Conservation (phyloP, 2,797 vertebrate genomes). For the Sus cebifrons region DNA sequence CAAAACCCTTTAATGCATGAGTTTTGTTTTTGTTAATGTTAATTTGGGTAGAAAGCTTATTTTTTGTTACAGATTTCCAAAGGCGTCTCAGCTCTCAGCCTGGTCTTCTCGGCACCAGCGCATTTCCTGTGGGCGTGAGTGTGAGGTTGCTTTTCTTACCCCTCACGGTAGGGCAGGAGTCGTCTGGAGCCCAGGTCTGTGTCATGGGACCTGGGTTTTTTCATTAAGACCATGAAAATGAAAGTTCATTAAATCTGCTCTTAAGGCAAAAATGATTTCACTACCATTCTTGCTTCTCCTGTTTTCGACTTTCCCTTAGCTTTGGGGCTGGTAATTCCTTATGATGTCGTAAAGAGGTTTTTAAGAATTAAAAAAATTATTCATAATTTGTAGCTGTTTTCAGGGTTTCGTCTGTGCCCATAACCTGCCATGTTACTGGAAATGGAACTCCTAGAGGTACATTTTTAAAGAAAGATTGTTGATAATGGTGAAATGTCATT, state of each 20-base stretch:
- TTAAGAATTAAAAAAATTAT: not conserved
- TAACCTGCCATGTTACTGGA: not conserved
- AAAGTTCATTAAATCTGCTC: not conserved
- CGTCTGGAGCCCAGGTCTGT: not conserved
- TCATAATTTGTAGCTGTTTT: not conserved
- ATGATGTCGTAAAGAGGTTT: not conserved
- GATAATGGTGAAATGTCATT: not conserved
- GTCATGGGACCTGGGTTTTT: too few species aligned
- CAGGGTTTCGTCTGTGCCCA: not conserved
- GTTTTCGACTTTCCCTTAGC: not conserved
- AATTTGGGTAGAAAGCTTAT: not conserved
- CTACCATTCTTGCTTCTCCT: not conserved
- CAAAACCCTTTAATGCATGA: not conserved
- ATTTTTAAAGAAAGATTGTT: not conserved
- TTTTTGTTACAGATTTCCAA: not conserved
- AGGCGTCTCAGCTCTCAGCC: rapidly evolving
- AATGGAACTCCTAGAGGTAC: not conserved
- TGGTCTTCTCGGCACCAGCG: rapidly evolving
- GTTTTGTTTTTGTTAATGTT: not conserved
- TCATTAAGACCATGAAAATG: not conserved
- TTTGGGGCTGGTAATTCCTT: not conserved
- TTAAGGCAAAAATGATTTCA: not conserved
- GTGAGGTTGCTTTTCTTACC: not conserved
- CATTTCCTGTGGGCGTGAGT: rapidly evolving
- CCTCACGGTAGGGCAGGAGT: not conserved